Evolutionary conservation across 1,140 invertebrate genomes (phyloP).

Genomic region (Glossosoma conforme): DNA sequence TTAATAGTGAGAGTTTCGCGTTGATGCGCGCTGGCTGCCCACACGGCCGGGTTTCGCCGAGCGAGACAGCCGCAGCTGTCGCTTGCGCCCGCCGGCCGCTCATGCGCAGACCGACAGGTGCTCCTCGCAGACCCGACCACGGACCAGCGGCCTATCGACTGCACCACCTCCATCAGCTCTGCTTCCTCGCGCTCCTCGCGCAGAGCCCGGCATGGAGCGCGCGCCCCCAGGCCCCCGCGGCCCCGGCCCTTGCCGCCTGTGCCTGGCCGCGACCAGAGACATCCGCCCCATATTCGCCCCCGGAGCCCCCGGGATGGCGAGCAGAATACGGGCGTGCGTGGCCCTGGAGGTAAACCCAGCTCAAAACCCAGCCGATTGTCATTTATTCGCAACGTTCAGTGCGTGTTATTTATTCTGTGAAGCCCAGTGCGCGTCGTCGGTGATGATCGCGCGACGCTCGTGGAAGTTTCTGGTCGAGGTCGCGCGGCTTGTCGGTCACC

Average conservation of each 20-base stretch:
- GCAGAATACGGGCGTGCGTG: not conserved
- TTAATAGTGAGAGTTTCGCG: too few relatives aligned
- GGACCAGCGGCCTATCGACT: constrained; percentile 11
- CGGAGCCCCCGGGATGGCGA: not conserved
- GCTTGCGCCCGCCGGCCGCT: constrained; percentile 3
- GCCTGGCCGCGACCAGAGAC: not conserved
- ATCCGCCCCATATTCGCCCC: not conserved
- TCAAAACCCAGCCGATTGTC: not conserved
- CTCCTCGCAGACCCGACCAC: constrained; percentile 15
- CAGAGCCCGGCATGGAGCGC: not conserved
- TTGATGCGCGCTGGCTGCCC: not conserved
- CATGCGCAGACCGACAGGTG: constrained; percentile 19
- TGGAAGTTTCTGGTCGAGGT: constrained; percentile 22
- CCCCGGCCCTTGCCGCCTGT: not conserved
- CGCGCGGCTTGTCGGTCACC: constrained; percentile 13
- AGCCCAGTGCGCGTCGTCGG: too few relatives aligned
- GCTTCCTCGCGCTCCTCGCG: not conserved
- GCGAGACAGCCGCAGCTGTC: not conserved
- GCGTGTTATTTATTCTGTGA: too few relatives aligned
- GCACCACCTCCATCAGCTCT: constrained; percentile 18
- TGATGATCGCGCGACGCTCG: not conserved
- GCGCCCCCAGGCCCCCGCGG: too few relatives aligned
- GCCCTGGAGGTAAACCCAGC: not conserved
- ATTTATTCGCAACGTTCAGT: too few relatives aligned
- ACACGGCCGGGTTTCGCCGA: not conserved